These are phyloP conservation scores for Platysteira castanea DNA, from an alignment of 2,113 vertebrate genomes.

Conservation along the genomic window DNA sequence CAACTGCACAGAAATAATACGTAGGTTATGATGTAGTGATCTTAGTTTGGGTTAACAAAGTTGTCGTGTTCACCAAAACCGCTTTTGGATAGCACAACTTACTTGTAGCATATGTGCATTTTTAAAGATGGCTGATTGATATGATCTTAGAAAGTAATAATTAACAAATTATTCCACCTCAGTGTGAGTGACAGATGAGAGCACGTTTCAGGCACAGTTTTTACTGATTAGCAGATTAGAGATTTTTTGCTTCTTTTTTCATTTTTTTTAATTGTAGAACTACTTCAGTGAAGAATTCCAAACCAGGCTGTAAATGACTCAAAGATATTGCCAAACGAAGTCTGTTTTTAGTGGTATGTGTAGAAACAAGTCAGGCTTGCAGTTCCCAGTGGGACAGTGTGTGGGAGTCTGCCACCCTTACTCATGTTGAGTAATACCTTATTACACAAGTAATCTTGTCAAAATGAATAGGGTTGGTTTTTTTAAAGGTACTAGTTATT, in stretches of 20 bases:
- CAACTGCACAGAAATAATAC: neutral
- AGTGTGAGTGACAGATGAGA: constrained; percentile 16
- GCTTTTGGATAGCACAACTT: neutral
- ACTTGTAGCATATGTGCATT: neutral
- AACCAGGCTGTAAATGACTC: constrained; percentile 52
- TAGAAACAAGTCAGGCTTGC: constrained; percentile 57
- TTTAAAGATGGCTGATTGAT: neutral
- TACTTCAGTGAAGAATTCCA: constrained; percentile 30
- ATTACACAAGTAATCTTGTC: constrained; percentile 50
- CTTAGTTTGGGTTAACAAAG: neutral
- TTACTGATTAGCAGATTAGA: constrained; percentile 5
- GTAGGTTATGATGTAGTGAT: neutral
- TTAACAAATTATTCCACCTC: constrained; percentile 3
- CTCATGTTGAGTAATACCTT: constrained; percentile 64
- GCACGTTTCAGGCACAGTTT: neutral
- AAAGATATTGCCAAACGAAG: constrained; percentile 38
- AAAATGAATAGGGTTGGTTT: neutral
- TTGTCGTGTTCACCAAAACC: neutral
- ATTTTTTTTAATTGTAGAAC: neutral
- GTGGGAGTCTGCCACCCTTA: constrained; percentile 60
- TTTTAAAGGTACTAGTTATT: constrained; percentile 18
- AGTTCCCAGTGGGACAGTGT: constrained; percentile 60
- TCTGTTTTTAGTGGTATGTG: constrained; percentile 59
- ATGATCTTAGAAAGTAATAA: constrained; percentile 33
- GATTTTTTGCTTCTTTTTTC: neutral